Evolutionary conservation across 2,888 invertebrate species (phyloP), one percentile per base, ranked within the genome.

Genomic region (Rhagium mordax): DNA sequence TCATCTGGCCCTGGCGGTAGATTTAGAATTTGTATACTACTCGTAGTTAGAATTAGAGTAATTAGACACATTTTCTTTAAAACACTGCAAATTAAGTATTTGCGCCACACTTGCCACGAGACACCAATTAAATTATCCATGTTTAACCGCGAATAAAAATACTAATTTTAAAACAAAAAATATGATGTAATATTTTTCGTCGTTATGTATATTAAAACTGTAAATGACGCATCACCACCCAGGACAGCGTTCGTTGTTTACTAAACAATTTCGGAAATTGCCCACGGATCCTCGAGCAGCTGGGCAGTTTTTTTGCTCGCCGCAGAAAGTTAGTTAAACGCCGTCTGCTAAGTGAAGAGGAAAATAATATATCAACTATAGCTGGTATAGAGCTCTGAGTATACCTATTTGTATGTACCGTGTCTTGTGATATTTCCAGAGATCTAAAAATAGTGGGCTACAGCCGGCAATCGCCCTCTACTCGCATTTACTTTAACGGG

Each of bases 401-500:
- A 69, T 69, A n/a, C n/a, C n/a, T n/a, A 74, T 68, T 66, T 71
- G 71, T 64, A 67, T 72, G 70, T 71, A 64, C 69, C 47, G 75
- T 74, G 84, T 84, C 84, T 85, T 83, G 86, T 83, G 85, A 84
- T 86, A 86, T 86, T 86, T 86, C 85, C 85, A 86, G 86, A 86
- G 81, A 81, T 84, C 85, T 86, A 86, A 84, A 85, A 85, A 86
- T 86, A 86, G 82, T 77, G 79, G 64, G 62, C 24, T 79, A 80
- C 82, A 82, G 81, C 83, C 84, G 84, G 81, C 82, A 80, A 77
- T 81, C 78, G 82, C 81, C 79, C 83, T 81, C 83, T 60, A 74
- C 76, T 74, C 68, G 62, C 71, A 41, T 77, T 80, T 74, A 81
- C 83, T 84, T 83, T 80, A 83, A 83, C 84, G 82, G 84, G 85